Conservation (phyloP, 2,888 invertebrate species). For the Yponomeuta cagnagella region DNA sequence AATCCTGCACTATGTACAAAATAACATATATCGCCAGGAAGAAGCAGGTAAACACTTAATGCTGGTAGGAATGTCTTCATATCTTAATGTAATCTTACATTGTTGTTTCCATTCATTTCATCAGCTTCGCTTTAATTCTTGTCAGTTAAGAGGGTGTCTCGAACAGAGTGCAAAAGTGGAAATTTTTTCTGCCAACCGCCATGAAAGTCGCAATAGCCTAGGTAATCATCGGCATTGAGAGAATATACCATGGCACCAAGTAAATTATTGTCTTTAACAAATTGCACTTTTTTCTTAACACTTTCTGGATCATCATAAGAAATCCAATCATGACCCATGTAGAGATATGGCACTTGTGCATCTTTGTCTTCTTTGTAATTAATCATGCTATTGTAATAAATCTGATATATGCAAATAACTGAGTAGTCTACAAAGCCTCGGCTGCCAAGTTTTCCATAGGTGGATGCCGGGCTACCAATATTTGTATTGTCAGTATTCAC, state of each 20-base stretch:
- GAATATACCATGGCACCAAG: constrained; percentile 91
- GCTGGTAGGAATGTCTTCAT: constrained; percentile 21
- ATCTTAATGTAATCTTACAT: constrained; percentile 11
- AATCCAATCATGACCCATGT: constrained; percentile 84
- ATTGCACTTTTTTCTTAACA: constrained; percentile 81
- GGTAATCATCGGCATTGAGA: constrained; percentile 87
- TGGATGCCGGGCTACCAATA: constrained; percentile 82
- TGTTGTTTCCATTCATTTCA: constrained; percentile 25
- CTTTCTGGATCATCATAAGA: constrained; percentile 87
- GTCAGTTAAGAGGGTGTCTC: constrained; percentile 30
- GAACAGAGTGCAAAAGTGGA: constrained; percentile 40
- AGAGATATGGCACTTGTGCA: constrained; percentile 86
- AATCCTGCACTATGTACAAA: constrained; percentile 66
- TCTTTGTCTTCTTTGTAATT: constrained; percentile 77
- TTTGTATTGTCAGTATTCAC: constrained; percentile 80
- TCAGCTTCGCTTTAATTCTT: background rate
- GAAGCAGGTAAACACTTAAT: constrained; percentile 51
- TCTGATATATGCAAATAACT: constrained; percentile 79
- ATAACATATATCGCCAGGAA: constrained; percentile 65
- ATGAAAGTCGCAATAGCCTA: constrained; percentile 66
- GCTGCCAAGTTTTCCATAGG: constrained; percentile 80
- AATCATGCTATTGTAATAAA: constrained; percentile 66
- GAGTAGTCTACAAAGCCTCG: constrained; percentile 83
- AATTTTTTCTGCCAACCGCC: constrained; percentile 25
- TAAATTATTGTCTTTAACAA: constrained; percentile 77